Conservation (phyloP, 2,797 vertebrate genomes). For the Fistularia commersonii region DNA sequence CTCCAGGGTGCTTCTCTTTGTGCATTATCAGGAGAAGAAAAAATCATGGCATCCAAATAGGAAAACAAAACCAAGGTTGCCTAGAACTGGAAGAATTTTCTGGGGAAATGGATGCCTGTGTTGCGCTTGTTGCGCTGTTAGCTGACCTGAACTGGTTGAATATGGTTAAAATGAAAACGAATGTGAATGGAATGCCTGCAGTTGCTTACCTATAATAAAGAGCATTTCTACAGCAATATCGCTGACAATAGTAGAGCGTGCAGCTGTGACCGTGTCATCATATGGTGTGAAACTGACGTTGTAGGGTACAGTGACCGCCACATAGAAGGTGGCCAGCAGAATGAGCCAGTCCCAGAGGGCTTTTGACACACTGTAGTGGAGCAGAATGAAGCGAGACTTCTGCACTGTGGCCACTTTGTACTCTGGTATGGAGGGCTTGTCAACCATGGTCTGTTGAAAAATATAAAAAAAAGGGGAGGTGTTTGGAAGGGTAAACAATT, state of each 20-base stretch:
- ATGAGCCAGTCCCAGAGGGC: slow-evolving; percentile 97
- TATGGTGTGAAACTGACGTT: slow-evolving; percentile 89
- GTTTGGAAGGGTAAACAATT: background rate
- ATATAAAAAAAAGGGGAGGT: slow-evolving; percentile 23
- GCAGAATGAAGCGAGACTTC: slow-evolving; percentile 94
- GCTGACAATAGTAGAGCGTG: slow-evolving; percentile 87
- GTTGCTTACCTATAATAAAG: slow-evolving; percentile 87
- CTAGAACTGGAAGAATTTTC: slow-evolving; percentile 1
- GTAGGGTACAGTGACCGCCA: slow-evolving; percentile 94
- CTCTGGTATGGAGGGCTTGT: slow-evolving; percentile 87
- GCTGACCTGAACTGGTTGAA: background rate
- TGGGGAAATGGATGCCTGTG: slow-evolving; percentile 9
- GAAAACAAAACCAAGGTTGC: slow-evolving; percentile 17
- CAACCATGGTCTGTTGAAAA: slow-evolving; percentile 78
- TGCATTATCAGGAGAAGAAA: background rate
- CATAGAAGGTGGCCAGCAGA: slow-evolving; percentile 94
- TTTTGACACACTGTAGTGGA: slow-evolving; percentile 95
- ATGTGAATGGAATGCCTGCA: no score
- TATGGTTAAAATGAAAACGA: slow-evolving; percentile 44
- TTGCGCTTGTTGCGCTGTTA: slow-evolving; percentile 12
- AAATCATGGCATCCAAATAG: slow-evolving; percentile 5
- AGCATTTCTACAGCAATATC: slow-evolving; percentile 96
- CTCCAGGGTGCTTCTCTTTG: background rate
- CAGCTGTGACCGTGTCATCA: slow-evolving; percentile 75
- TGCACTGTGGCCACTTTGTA: slow-evolving; percentile 94